Conservation (phyloP, 2,888 invertebrate genomes). For the Lasiommata megera region DNA sequence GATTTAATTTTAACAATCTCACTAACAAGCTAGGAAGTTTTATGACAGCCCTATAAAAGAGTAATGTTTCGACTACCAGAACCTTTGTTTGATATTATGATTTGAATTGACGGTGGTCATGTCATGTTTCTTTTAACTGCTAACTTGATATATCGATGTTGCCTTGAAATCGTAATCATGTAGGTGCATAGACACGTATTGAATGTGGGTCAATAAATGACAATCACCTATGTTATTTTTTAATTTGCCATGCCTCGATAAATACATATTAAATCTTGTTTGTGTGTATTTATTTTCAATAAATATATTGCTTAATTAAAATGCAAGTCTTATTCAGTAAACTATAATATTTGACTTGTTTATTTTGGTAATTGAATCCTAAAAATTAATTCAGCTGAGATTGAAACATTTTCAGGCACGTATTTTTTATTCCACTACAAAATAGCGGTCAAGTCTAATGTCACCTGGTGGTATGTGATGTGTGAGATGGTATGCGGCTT, state of each 20-base stretch:
- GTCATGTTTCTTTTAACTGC: slow-evolving; percentile 34
- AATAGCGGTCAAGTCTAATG: too few species aligned
- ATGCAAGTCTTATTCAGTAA: too few species aligned
- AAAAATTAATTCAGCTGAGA: too few species aligned
- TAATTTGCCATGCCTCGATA: not conserved
- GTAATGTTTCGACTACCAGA: slow-evolving; percentile 27
- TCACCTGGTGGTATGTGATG: too few species aligned
- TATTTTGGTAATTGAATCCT: too few species aligned
- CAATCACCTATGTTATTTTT: not conserved
- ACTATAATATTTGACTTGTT: too few species aligned
- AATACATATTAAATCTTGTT: not conserved
- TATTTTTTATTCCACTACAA: too few species aligned
- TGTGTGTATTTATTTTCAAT: not conserved
- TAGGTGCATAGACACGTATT: not conserved
- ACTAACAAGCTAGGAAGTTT: not conserved
- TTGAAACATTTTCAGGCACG: too few species aligned
- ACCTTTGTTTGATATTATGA: slow-evolving; percentile 60
- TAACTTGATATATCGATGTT: slow-evolving; percentile 49
- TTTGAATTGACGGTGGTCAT: slow-evolving; percentile 50
- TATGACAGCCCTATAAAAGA: not conserved
- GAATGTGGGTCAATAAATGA: slow-evolving; percentile 8
- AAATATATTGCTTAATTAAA: too few species aligned
- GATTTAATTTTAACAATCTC: too few species aligned
- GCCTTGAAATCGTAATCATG: slow-evolving; percentile 32
- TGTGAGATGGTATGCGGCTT: too few species aligned